Percentiles rank a stretch among this genome's conserved stretches.
These are phyloP conservation scores for Drosophila dunni DNA, from an alignment of 1,140 invertebrate species.

Conservation along the genomic window DNA sequence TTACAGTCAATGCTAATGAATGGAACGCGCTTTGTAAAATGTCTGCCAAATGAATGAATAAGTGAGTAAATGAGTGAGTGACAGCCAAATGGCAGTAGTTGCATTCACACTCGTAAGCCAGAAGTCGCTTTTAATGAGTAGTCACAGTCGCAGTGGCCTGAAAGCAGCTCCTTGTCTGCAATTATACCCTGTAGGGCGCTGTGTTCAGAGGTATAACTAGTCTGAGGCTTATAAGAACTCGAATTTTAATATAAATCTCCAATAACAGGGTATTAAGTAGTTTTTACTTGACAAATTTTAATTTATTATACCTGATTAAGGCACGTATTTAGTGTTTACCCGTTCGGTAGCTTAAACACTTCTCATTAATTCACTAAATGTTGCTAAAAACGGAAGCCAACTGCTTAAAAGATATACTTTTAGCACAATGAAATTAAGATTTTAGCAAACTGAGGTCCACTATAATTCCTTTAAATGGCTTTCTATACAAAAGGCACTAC, in stretches of 20 bases:
- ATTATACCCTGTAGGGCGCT: slow-evolving; percentile 1
- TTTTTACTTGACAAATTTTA: not conserved
- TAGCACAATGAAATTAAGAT: not conserved
- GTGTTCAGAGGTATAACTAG: not conserved
- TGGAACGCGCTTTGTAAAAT: slow-evolving; percentile 76
- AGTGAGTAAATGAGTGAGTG: slow-evolving; percentile 70
- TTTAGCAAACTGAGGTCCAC: too few relatives aligned
- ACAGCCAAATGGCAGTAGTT: slow-evolving; percentile 71
- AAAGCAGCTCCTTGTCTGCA: not conserved
- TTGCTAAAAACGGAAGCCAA: slow-evolving; percentile 62
- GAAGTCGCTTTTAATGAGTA: slow-evolving; percentile 67
- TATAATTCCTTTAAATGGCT: too few relatives aligned
- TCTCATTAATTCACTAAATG: slow-evolving; percentile 69
- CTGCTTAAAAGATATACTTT: slow-evolving; percentile 29
- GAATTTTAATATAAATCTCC: too few relatives aligned
- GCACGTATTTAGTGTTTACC: not conserved
- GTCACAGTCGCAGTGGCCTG: slow-evolving; percentile 16
- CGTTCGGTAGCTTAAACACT: slow-evolving; percentile 26
- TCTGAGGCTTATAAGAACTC: not conserved
- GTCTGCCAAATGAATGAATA: slow-evolving; percentile 67
- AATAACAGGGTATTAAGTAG: slow-evolving; percentile 11
- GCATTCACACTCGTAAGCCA: slow-evolving; percentile 1
- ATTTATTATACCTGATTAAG: not conserved
- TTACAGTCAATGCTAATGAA: slow-evolving; percentile 71
- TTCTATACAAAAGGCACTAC: too few relatives aligned